Percentiles rank a stretch among this genome's conserved stretches.
phyloP scores from a whole-genome alignment of 2,888 invertebrate genomes.

The Hemithea aestivaria region DNA sequence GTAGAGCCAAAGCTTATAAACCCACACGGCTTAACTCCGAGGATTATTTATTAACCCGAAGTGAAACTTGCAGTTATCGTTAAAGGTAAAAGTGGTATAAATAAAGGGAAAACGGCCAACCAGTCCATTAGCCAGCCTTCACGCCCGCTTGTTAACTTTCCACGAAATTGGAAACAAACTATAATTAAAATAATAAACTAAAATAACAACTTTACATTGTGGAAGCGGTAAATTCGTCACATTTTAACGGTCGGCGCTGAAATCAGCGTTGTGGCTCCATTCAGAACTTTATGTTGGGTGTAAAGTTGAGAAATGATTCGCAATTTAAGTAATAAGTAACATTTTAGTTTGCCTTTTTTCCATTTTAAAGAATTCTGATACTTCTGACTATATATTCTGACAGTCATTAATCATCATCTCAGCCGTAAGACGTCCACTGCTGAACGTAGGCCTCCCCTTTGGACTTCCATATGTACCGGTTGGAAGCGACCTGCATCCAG shows the following conservation, averaged over 20 bases:
- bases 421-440: no score
- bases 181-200: constrained; percentile 21
- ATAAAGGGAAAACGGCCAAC: constrained; percentile 20
- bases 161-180: constrained; percentile 20
- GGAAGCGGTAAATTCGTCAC: constrained; percentile 2
- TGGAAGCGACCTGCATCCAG: no score
- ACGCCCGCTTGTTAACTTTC: constrained; percentile 15
- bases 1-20: constrained; percentile 24
- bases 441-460: no score
- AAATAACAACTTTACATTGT: constrained; percentile 12
- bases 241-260: constrained; percentile 1
- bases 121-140: constrained; percentile 20
- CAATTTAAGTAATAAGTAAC: no score
- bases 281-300: no score
- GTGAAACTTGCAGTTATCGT: constrained; percentile 37
- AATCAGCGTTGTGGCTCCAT: background rate
- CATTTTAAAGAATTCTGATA: no score
- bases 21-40: constrained; percentile 18
- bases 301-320: no score
- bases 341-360: no score
- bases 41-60: constrained; percentile 36
- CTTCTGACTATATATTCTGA: no score
- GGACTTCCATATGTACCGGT: no score
- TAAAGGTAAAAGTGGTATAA: constrained; percentile 28
- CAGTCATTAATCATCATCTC: no score